Conservation (phyloP, 2,797 vertebrate species). For the Adrianichthys oophorus region DNA sequence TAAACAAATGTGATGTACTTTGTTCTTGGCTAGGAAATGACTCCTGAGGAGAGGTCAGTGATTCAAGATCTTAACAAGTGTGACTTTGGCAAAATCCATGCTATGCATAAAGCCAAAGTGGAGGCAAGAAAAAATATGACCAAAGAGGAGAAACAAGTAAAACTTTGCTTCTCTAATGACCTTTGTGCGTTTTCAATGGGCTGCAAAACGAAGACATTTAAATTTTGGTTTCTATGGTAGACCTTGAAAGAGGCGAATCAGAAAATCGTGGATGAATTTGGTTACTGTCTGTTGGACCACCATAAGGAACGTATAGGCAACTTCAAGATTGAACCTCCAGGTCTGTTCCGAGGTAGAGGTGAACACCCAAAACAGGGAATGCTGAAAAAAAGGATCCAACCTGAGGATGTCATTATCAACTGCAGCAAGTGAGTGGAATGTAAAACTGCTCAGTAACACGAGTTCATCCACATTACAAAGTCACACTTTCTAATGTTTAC, state of each 20-base stretch:
- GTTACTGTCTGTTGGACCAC: conserved; percentile 75
- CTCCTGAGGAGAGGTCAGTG: conserved; percentile 66
- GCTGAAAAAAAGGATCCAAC: conserved; percentile 77
- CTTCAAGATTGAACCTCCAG: conserved; percentile 77
- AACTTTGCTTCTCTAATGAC: background rate
- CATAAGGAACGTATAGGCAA: conserved; percentile 76
- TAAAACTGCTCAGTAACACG: background rate
- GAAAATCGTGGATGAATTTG: conserved; percentile 73
- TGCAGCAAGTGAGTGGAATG: conserved; percentile 56
- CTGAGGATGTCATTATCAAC: conserved; percentile 78
- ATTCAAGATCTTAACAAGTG: conserved; percentile 78
- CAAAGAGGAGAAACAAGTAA: conserved; percentile 82
- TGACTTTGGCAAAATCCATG: conserved; percentile 76
- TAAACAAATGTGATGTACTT: background rate
- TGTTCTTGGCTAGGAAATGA: conserved; percentile 76
- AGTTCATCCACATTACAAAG: background rate
- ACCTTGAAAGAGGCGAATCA: conserved; percentile 73
- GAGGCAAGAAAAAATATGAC: conserved; percentile 74
- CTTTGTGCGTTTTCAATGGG: background rate
- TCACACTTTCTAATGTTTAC: background rate
- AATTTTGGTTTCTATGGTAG: conserved; percentile 21
- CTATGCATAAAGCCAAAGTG: conserved; percentile 76
- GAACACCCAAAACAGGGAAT: conserved; percentile 80
- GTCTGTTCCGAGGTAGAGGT: conserved; percentile 71
- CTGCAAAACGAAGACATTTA: background rate